phyloP scores from a whole-genome alignment of 2,113 vertebrate genomes.

The Noturus placidus region DNA sequence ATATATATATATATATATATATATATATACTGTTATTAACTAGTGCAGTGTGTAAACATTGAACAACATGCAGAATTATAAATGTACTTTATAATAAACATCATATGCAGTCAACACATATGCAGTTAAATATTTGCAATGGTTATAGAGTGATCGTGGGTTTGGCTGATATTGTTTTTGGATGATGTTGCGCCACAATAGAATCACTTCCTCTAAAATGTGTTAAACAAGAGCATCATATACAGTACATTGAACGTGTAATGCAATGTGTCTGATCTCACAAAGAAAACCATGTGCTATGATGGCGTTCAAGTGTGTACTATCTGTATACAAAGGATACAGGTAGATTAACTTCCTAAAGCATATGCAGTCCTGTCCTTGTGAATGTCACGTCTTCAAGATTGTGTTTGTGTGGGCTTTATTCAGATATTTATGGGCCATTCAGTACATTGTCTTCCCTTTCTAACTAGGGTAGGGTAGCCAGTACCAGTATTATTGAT shows the following conservation, averaged over 20 bases:
- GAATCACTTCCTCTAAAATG: not conserved
- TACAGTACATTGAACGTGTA: not conserved
- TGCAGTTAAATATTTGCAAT: no score
- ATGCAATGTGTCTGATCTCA: not conserved
- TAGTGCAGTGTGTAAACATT: not conserved
- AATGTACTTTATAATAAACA: not conserved
- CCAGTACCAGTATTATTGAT: not conserved
- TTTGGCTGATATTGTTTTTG: slow-evolving; percentile 23
- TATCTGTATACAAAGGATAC: not conserved
- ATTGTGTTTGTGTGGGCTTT: not conserved
- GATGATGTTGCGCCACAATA: slow-evolving; percentile 5
- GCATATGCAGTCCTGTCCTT: not conserved
- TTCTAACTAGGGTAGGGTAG: not conserved
- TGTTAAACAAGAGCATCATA: not conserved
- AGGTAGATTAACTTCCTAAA: not conserved
- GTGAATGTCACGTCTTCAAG: not conserved
- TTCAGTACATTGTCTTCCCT: not conserved
- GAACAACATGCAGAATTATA: not conserved
- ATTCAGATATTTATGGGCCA: not conserved
- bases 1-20: no score
- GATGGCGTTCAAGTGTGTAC: not conserved
- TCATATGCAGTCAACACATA: not conserved
- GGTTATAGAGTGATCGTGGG: not conserved
- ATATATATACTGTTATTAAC: no score
- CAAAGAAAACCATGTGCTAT: not conserved